Percentiles rank a stretch among this genome's conserved stretches.
Evolutionary conservation across 1,140 invertebrate genomes (phyloP).

Genomic region (Oryzaephilus surinamensis): DNA sequence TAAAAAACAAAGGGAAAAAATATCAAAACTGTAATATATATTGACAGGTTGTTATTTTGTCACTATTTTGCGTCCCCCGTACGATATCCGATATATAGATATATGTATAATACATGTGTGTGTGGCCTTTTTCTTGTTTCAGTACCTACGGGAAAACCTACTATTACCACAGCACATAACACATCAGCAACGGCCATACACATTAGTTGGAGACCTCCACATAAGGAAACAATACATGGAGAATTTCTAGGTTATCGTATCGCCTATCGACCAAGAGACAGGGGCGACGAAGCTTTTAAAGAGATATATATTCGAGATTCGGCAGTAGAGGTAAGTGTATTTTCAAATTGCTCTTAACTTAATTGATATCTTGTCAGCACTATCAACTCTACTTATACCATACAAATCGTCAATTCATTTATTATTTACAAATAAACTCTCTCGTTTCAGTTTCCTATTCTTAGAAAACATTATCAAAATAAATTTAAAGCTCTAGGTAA

Average conservation of each 20-base stretch:
- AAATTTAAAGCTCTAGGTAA: no score
- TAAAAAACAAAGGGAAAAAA: no score
- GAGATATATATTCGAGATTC: conserved; percentile 59
- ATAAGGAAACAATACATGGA: conserved; percentile 57
- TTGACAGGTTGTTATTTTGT: no score
- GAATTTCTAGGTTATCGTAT: conserved; percentile 69
- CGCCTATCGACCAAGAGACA: conserved; percentile 52
- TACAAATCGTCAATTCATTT: neutral
- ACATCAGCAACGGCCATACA: conserved; percentile 57
- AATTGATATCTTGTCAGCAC: neutral
- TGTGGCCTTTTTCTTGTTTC: no score
- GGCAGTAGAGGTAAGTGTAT: conserved; percentile 46
- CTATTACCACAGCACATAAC: conserved; percentile 60
- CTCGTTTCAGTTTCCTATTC: no score
- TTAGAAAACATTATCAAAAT: no score
- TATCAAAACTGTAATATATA: no score
- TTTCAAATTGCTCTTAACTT: no score
- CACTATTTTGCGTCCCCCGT: no score
- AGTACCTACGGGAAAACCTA: conserved; percentile 64
- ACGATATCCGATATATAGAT: no score
- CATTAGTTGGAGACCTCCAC: conserved; percentile 60
- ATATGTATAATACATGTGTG: no score
- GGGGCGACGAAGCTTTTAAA: conserved; percentile 45
- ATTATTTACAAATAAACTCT: no score
- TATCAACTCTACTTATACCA: neutral